A percentile compares a stretch with the other conserved stretches of the same genome.
Conservation (phyloP, 1,140 invertebrate species). For the Drosophila nigromelanica region DNA sequence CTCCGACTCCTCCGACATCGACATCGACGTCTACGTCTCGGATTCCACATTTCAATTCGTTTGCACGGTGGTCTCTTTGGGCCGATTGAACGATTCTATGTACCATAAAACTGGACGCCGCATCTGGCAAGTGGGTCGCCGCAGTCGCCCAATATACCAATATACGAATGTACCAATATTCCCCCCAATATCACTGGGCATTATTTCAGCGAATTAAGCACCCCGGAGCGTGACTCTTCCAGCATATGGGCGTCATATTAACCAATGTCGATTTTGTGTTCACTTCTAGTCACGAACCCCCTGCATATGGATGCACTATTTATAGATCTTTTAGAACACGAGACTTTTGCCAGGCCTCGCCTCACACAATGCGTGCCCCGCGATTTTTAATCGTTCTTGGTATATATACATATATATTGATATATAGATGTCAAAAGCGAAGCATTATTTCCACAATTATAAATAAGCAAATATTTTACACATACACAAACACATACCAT, state of each 20-base stretch:
- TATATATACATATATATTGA: neutral
- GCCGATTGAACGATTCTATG: constrained; percentile 17
- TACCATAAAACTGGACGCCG: constrained; percentile 30
- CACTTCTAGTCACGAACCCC: constrained; percentile 61
- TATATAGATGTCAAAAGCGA: neutral
- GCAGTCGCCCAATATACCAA: constrained; percentile 3
- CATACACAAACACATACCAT: neutral
- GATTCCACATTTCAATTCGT: constrained; percentile 21
- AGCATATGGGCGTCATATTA: constrained; percentile 52
- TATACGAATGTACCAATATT: no score
- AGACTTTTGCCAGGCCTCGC: neutral
- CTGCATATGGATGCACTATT: constrained; percentile 5
- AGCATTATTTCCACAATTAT: no score
- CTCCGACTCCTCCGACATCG: no score
- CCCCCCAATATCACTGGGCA: constrained; percentile 18
- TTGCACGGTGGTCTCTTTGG: constrained; percentile 49
- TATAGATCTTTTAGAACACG: constrained; percentile 2
- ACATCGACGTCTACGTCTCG: constrained; percentile 13
- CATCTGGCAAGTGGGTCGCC: constrained; percentile 26
- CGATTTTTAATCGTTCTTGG: neutral
- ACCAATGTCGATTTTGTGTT: constrained; percentile 23
- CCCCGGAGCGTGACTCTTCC: constrained; percentile 60
- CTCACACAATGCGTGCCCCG: neutral
- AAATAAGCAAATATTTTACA: no score
- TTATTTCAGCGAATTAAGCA: constrained; percentile 40